phyloP scores from a whole-genome alignment of 2,113 vertebrate species.

The Heliornis fulica region DNA sequence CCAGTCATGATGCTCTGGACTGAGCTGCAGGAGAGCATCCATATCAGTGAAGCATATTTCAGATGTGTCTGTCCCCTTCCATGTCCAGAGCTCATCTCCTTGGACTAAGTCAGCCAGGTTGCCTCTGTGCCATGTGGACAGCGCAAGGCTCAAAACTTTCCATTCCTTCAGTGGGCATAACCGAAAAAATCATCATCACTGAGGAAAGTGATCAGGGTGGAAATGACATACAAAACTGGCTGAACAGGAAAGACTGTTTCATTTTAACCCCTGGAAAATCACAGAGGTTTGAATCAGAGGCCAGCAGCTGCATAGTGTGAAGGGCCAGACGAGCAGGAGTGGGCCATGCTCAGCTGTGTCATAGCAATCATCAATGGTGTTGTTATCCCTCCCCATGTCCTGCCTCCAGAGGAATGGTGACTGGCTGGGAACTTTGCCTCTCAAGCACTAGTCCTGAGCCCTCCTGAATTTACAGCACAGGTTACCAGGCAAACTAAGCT shows the following conservation, averaged over 20 bases:
- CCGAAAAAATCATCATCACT: neutral
- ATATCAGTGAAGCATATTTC: neutral
- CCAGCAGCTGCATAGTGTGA: neutral
- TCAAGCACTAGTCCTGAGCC: neutral
- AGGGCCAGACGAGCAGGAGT: neutral
- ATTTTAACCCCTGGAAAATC: neutral
- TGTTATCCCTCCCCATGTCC: neutral
- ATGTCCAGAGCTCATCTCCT: neutral
- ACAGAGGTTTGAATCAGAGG: neutral
- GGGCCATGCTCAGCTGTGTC: neutral
- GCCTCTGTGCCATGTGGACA: neutral
- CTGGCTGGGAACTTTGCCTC: neutral
- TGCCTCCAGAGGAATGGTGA: neutral
- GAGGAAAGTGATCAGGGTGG: neutral
- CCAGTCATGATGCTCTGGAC: neutral
- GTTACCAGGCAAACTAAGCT: neutral
- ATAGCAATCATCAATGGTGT: neutral
- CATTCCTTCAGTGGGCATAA: fast-evolving
- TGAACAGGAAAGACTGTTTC: neutral
- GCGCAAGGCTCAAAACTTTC: neutral
- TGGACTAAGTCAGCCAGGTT: neutral
- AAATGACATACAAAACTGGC: neutral
- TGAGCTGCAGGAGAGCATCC: neutral
- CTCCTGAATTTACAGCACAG: neutral
- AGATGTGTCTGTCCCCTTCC: neutral